Percentiles rank a stretch among this genome's conserved stretches.
phyloP scores from a whole-genome alignment of 2,113 vertebrate species.

The Lagopus muta region DNA sequence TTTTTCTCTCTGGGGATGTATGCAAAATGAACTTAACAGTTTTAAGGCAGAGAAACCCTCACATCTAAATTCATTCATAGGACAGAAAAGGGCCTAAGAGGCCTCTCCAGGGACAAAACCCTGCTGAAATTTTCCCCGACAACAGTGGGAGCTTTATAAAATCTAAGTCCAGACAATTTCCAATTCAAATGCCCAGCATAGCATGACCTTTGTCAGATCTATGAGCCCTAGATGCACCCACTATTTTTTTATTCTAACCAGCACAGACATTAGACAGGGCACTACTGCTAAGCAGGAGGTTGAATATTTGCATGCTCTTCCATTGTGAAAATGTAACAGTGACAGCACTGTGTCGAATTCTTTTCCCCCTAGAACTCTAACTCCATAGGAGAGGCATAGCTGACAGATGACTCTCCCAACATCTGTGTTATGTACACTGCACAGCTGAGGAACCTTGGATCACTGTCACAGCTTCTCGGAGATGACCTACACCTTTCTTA shows the following conservation, averaged over 20 bases:
- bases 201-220: conserved; percentile 95
- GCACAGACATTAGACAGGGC: conserved; percentile 93
- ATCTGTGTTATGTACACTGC: conserved; percentile 99
- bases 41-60: conserved; percentile 93
- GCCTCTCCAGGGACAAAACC: conserved; percentile 93
- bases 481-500: conserved; percentile 78
- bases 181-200: conserved; percentile 97
- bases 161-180: conserved; percentile 97
- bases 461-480: conserved; percentile 81
- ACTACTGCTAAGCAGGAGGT: conserved; percentile 88
- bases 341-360: conserved; percentile 99
- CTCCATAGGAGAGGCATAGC: conserved; percentile 94
- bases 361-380: conserved; percentile 94
- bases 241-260: conserved; percentile 87
- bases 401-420: conserved; percentile 99
- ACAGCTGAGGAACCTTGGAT: conserved; percentile 93
- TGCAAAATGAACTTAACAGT: conserved; percentile 92
- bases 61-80: conserved; percentile 98
- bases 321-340: conserved; percentile 97
- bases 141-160: conserved; percentile 90
- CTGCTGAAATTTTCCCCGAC: conserved; percentile 89
- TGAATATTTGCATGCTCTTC: conserved; percentile 96
- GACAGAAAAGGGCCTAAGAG: conserved; percentile 91
- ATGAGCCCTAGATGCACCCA: conserved; percentile 83
- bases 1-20: conserved; percentile 88